Conservation (phyloP, 2,797 vertebrate species). For the Chrysocyon brachyurus region DNA sequence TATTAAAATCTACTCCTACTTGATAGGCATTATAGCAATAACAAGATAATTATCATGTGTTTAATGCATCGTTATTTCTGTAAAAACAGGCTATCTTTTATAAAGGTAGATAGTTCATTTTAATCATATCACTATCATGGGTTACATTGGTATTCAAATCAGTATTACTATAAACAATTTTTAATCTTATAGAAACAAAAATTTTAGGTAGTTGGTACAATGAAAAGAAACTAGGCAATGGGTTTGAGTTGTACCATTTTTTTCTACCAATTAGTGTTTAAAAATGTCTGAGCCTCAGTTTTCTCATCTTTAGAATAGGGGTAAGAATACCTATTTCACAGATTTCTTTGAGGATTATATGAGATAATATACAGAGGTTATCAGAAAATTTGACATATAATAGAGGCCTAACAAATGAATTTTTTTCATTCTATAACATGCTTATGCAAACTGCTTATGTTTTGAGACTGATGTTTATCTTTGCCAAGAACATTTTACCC, state of each 20-base stretch:
- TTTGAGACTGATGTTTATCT: not conserved
- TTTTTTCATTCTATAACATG: not conserved
- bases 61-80: not conserved
- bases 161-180: conserved; percentile 11
- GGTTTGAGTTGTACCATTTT: not conserved
- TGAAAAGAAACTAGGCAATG: not conserved
- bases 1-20: not conserved
- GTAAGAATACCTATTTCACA: not conserved
- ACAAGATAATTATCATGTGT: not conserved
- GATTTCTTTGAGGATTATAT: not conserved
- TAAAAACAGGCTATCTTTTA: conserved; percentile 5
- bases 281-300: not conserved
- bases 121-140: not conserved
- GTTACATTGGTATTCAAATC: not conserved
- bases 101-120: not conserved
- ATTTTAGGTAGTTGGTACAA: not conserved
- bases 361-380: not conserved
- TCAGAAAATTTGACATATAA: not conserved
- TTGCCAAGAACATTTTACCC: not conserved
- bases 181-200: conserved; percentile 45
- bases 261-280: not conserved
- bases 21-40: not conserved
- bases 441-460: not conserved
- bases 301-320: conserved; percentile 13
- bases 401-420: not conserved